Percentiles rank a stretch among this genome's conserved stretches.
Conservation (phyloP, 1,140 invertebrate genomes). For the Nymphalis io region DNA sequence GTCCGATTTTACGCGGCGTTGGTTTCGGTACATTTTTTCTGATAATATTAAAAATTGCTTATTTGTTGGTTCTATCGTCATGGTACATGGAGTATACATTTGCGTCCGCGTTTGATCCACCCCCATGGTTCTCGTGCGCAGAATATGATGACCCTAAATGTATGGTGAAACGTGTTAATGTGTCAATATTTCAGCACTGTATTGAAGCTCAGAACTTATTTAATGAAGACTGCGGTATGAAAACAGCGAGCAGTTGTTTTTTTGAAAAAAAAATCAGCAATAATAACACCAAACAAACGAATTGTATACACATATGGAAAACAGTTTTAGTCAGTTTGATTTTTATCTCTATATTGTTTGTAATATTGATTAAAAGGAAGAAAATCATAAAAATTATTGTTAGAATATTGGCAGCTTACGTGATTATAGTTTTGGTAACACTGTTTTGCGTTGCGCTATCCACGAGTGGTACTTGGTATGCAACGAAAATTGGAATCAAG, state of each 20-base stretch:
- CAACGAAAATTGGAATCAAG: slow-evolving; percentile 49
- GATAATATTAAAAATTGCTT: slow-evolving; percentile 55
- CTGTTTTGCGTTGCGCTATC: slow-evolving; percentile 64
- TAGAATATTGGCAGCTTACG: slow-evolving; percentile 48
- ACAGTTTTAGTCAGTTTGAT: slow-evolving; percentile 42
- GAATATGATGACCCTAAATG: slow-evolving; percentile 55
- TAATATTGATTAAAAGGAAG: slow-evolving; percentile 58
- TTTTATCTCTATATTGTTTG: slow-evolving; percentile 44
- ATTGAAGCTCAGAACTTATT: slow-evolving; percentile 61
- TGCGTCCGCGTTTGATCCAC: slow-evolving; percentile 54
- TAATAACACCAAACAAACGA: slow-evolving; percentile 50
- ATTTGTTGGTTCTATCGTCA: slow-evolving; percentile 54
- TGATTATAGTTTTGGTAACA: slow-evolving; percentile 53
- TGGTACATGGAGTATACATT: slow-evolving; percentile 72
- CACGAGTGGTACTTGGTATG: slow-evolving; percentile 64
- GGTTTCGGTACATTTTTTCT: slow-evolving; percentile 59
- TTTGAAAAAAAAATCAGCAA: slow-evolving; percentile 62
- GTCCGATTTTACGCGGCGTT: slow-evolving; percentile 60
- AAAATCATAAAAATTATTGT: slow-evolving; percentile 53
- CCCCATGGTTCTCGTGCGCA: slow-evolving; percentile 66
- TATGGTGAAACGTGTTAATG: slow-evolving; percentile 65
- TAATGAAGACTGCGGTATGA: slow-evolving; percentile 62
- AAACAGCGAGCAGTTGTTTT: slow-evolving; percentile 64
- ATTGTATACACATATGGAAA: slow-evolving; percentile 56
- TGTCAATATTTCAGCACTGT: slow-evolving; percentile 68